Percentiles rank a stretch among this genome's conserved stretches.
These are phyloP conservation scores for Pedetes capensis DNA, from an alignment of 2,113 vertebrate species.

Conservation along the genomic window DNA sequence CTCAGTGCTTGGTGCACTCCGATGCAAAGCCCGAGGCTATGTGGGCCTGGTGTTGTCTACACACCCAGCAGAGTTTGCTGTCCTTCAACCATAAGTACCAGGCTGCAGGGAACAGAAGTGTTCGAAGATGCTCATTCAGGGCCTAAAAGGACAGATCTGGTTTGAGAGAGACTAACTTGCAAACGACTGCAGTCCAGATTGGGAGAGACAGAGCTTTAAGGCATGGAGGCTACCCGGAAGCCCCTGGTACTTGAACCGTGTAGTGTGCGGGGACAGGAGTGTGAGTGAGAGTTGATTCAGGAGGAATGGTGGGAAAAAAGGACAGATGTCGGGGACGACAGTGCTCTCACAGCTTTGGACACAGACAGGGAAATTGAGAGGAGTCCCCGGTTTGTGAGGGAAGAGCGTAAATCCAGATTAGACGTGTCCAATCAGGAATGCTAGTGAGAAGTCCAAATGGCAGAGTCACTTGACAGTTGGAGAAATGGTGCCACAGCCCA, in stretches of 20 bases:
- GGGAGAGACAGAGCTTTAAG: not conserved
- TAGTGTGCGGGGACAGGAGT: not conserved
- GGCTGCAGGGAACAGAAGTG: not conserved
- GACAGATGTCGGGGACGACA: not conserved
- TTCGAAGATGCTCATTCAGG: not conserved
- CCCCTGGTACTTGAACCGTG: not conserved
- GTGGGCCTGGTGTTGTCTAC: not conserved
- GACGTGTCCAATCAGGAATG: not conserved
- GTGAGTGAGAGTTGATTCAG: accelerated
- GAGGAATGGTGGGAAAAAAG: not conserved
- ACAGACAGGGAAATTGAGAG: not conserved
- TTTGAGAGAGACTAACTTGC: not conserved
- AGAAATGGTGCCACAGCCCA: not conserved
- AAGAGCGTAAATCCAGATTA: not conserved
- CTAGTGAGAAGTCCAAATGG: not conserved
- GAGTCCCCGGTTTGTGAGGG: not conserved
- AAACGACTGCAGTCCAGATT: not conserved
- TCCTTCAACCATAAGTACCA: not conserved
- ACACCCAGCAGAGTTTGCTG: not conserved
- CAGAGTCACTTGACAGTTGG: not conserved
- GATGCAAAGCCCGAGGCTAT: accelerated
- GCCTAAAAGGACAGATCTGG: not conserved
- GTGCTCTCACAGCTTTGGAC: no score
- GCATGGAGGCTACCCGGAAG: not conserved
- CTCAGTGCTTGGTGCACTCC: not conserved